These are phyloP conservation scores for Mallotus villosus DNA, from an alignment of 2,797 vertebrate species.

Conservation along the genomic window DNA sequence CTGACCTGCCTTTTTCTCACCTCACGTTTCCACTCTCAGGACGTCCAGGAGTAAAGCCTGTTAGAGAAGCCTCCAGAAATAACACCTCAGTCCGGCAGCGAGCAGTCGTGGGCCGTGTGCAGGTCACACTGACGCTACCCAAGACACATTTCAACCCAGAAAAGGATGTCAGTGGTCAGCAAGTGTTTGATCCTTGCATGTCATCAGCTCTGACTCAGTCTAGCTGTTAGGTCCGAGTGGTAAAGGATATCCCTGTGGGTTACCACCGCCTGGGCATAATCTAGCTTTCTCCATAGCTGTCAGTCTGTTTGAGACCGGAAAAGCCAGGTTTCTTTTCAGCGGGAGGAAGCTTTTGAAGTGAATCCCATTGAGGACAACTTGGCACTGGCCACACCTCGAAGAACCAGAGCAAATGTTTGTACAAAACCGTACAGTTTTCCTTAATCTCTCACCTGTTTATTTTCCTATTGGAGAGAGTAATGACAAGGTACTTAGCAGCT, in stretches of 20 bases:
- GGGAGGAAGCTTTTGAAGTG: constrained; percentile 4
- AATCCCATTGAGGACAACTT: background rate
- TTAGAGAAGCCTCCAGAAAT: constrained; percentile 56
- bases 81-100: constrained; percentile 49
- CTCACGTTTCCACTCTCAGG: constrained; percentile 44
- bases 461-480: constrained; percentile 11
- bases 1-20: constrained; percentile 1
- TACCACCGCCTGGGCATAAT: background rate
- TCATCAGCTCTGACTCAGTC: background rate
- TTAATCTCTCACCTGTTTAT: background rate
- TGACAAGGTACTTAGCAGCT: constrained; percentile 3
- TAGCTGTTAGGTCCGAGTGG: constrained; percentile 15
- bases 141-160: constrained; percentile 17
- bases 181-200: constrained; percentile 31
- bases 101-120: constrained; percentile 44
- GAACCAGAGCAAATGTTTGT: constrained; percentile 15
- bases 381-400: constrained; percentile 14
- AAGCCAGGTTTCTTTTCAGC: background rate
- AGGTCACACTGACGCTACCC: constrained; percentile 43
- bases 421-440: background rate
- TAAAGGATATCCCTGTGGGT: constrained; percentile 1
- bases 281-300: constrained; percentile 22
- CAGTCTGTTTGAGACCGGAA: constrained; percentile 10
- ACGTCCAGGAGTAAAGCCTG: constrained; percentile 52
- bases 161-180: constrained; percentile 52